Conservation (phyloP, 1,140 invertebrate species). For the Drosophila chauvacae region DNA sequence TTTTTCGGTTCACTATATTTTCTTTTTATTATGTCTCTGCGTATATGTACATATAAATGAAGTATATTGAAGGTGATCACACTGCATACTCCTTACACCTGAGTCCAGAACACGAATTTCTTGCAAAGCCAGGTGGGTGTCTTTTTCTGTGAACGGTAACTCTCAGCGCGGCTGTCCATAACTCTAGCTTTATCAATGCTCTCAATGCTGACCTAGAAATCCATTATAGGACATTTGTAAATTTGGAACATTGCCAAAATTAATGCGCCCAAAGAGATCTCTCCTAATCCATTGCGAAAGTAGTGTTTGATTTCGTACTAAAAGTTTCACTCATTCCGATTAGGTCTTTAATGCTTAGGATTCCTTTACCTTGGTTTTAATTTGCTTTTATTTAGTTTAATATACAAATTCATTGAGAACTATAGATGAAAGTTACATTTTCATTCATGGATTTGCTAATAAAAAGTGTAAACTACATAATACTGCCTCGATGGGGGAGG, state of each 20-base stretch:
- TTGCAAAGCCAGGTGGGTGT: constrained; percentile 50
- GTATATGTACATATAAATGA: constrained; percentile 34
- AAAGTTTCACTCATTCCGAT: constrained; percentile 3
- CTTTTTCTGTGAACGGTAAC: constrained; percentile 11
- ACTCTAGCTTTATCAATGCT: constrained; percentile 32
- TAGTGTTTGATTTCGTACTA: constrained; percentile 20
- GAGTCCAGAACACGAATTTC: constrained; percentile 51
- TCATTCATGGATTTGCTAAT: background rate
- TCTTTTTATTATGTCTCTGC: constrained; percentile 46
- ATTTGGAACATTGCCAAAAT: constrained; percentile 23
- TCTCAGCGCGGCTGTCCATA: constrained; percentile 30
- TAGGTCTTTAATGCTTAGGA: constrained; percentile 2
- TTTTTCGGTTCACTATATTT: constrained; percentile 47
- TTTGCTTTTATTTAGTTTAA: background rate
- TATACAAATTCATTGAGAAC: background rate
- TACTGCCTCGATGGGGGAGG: background rate
- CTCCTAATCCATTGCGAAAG: constrained; percentile 9
- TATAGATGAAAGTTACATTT: background rate
- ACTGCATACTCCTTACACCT: constrained; percentile 59
- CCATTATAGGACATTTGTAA: constrained; percentile 24
- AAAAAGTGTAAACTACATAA: background rate
- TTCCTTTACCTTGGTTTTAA: background rate
- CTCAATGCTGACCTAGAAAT: constrained; percentile 13
- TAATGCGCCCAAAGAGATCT: constrained; percentile 4
- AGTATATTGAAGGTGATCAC: constrained; percentile 62